These are phyloP conservation scores for Nasonia vitripennis DNA, from an alignment of 1,140 invertebrate species.

Conservation along the genomic window DNA sequence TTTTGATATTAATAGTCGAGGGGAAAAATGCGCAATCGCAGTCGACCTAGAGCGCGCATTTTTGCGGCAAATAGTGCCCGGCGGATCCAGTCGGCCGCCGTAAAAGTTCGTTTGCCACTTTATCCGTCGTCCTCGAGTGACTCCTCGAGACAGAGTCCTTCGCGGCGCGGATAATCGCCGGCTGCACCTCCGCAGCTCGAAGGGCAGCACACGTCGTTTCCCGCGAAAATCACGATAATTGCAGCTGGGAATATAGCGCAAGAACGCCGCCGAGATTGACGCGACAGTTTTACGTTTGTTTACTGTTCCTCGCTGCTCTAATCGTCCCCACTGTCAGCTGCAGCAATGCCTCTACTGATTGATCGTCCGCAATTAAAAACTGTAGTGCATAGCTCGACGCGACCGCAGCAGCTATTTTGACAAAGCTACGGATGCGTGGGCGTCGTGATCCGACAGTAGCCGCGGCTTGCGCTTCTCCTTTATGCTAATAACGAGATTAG, in stretches of 20 bases:
- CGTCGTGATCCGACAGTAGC: background rate
- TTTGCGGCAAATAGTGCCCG: background rate
- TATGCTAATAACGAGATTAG: constrained; percentile 34
- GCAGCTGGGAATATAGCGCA: background rate
- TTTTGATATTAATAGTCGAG: too few relatives aligned
- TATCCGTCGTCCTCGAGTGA: background rate
- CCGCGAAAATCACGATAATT: background rate
- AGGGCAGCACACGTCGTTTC: background rate
- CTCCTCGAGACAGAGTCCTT: background rate
- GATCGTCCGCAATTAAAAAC: background rate
- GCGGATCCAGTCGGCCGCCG: too few relatives aligned
- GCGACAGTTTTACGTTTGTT: constrained; percentile 1
- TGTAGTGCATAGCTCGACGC: background rate
- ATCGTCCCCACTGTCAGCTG: background rate
- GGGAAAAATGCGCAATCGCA: too few relatives aligned
- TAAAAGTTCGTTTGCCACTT: too few relatives aligned
- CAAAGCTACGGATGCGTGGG: background rate
- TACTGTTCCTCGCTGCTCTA: background rate
- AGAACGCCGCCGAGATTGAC: background rate
- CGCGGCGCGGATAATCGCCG: background rate
- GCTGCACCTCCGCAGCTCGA: background rate
- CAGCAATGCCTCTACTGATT: background rate
- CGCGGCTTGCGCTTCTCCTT: background rate
- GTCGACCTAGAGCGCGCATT: too few relatives aligned
- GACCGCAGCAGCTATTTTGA: background rate